These are phyloP conservation scores for Lonchura striata DNA, from an alignment of 2,113 vertebrate species.

Conservation along the genomic window DNA sequence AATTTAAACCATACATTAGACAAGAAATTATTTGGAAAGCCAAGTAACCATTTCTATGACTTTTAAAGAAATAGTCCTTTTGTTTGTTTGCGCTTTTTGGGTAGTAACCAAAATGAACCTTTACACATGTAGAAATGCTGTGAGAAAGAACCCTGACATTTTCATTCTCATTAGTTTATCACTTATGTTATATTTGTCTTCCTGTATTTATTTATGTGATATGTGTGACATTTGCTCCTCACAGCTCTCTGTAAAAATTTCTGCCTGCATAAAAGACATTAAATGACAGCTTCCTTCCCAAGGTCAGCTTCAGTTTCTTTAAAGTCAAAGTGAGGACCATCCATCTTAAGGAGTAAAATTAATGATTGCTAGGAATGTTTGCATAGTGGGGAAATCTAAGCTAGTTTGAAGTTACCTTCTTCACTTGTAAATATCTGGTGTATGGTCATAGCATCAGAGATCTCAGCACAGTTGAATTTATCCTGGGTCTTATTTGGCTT, in stretches of 20 bases:
- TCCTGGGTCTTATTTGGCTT: not conserved
- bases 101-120: not conserved
- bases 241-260: not conserved
- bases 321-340: not conserved
- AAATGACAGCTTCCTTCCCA: not conserved
- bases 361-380: not conserved
- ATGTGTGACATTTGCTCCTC: not conserved
- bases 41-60: not conserved
- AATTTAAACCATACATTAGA: not conserved
- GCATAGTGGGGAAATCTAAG: not conserved
- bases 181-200: constrained; percentile 13
- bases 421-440: not conserved
- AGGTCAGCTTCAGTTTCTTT: not conserved
- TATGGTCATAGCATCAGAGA: not conserved
- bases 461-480: not conserved
- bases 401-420: not conserved
- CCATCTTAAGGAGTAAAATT: not conserved
- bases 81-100: not conserved
- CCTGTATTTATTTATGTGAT: not conserved
- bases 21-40: not conserved
- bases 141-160: not conserved
- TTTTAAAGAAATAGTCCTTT: not conserved
- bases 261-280: not conserved
- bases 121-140: not conserved
- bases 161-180: constrained; percentile 44